Conservation (phyloP, 1,140 invertebrate genomes). For the Physella acuta region DNA sequence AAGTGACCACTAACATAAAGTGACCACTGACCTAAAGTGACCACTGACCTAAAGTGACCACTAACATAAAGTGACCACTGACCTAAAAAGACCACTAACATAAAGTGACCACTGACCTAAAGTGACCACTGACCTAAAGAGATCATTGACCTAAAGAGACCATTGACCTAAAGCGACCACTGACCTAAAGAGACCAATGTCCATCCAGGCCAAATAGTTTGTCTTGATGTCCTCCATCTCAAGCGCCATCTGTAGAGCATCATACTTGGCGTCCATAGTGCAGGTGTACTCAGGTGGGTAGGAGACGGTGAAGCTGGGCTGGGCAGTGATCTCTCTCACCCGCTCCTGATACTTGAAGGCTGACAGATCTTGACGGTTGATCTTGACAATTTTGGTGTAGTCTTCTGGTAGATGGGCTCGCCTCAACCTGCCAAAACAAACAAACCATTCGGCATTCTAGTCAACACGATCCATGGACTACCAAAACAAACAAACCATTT, state of each 20-base stretch:
- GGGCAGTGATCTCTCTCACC: neutral
- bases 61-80: too few species aligned
- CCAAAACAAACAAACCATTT: too few species aligned
- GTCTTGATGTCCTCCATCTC: neutral
- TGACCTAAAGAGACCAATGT: conserved; percentile 19
- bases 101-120: too few species aligned
- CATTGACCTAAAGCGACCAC: too few species aligned
- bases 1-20: too few species aligned
- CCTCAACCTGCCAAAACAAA: conserved; percentile 10
- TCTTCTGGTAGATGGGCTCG: conserved; percentile 14
- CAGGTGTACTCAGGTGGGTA: conserved; percentile 20
- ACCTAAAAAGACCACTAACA: too few species aligned
- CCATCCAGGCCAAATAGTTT: conserved; percentile 25
- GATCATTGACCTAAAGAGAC: too few species aligned
- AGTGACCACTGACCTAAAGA: too few species aligned
- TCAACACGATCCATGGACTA: too few species aligned
- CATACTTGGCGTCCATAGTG: conserved; percentile 22
- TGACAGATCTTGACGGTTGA: neutral
- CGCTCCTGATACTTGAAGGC: conserved; percentile 5
- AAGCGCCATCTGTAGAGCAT: conserved; percentile 14
- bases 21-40: too few species aligned
- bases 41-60: too few species aligned
- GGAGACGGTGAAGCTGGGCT: conserved; percentile 3
- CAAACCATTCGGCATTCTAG: too few species aligned
- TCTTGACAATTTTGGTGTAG: conserved; percentile 11